Evolutionary conservation across 2,888 invertebrate species (phyloP).

Genomic region (Pilophorus perplexus): DNA sequence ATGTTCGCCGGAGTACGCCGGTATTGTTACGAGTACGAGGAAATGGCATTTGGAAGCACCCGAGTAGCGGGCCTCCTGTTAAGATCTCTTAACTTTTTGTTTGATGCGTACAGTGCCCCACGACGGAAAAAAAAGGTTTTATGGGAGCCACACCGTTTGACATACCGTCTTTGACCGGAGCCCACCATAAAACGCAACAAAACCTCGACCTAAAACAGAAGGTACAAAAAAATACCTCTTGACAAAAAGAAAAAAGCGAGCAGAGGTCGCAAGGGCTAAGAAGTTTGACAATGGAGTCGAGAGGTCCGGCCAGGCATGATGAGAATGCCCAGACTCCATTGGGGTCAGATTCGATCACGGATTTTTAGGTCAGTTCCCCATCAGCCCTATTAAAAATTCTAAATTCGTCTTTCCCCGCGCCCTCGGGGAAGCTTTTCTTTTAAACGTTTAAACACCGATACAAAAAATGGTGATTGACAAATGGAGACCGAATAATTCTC

Average conservation of each 20-base stretch:
- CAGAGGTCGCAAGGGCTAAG: constrained; percentile 1
- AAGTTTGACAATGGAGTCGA: constrained; percentile 18
- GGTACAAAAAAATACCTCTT: not conserved
- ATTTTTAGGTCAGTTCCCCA: constrained; percentile 6
- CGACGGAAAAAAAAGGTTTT: constrained; percentile 8
- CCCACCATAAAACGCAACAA: constrained; percentile 7
- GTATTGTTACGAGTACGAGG: too few species aligned
- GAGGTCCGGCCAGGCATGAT: constrained; percentile 16
- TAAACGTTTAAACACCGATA: too few species aligned
- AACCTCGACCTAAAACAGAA: constrained; percentile 1
- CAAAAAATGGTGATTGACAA: too few species aligned
- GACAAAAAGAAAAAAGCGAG: not conserved
- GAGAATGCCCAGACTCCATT: constrained; percentile 13
- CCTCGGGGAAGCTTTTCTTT: too few species aligned
- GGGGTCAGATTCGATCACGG: constrained; percentile 9
- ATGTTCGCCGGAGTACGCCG: too few species aligned
- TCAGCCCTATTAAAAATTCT: constrained; percentile 4
- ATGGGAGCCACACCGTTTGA: constrained; percentile 15
- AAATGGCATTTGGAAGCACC: too few species aligned
- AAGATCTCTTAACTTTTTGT: constrained; percentile 18
- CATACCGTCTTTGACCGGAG: constrained; percentile 16
- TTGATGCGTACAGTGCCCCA: constrained; percentile 11
- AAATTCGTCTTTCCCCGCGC: too few species aligned
- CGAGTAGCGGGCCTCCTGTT: too few species aligned
- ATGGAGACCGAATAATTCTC: too few species aligned